Evolutionary conservation across 2,113 vertebrate species (phyloP).

Genomic region (Nibea coibor): DNA sequence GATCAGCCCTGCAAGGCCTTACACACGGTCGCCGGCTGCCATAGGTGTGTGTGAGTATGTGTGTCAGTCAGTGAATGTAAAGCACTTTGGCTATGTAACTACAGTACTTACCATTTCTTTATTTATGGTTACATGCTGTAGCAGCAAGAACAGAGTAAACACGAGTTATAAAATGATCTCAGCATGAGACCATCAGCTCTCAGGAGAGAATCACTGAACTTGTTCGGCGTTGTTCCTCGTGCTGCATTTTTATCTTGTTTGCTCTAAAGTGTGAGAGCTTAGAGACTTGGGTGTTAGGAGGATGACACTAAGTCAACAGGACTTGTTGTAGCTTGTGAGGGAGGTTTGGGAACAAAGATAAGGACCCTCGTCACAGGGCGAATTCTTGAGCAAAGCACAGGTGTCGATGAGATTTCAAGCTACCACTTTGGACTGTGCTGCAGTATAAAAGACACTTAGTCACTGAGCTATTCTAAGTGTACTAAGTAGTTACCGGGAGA

Average conservation of each 20-base stretch:
- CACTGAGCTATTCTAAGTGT: neutral
- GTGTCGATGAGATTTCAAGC: constrained; percentile 60
- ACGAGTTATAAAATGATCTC: constrained; percentile 10
- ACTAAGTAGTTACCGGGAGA: neutral
- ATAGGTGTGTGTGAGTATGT: neutral
- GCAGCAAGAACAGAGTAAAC: neutral
- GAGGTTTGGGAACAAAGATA: constrained; percentile 62
- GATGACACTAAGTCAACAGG: constrained; percentile 58
- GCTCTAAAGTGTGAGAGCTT: constrained; percentile 37
- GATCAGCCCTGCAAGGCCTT: neutral
- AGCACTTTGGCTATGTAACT: neutral
- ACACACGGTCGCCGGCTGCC: neutral
- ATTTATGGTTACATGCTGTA: neutral
- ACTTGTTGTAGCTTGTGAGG: constrained; percentile 31
- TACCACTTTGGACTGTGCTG: neutral
- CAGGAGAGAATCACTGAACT: constrained; percentile 1
- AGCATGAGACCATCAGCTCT: constrained; percentile 10
- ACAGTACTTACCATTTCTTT: neutral
- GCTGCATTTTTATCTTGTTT: constrained; percentile 40
- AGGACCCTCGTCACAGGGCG: constrained; percentile 30
- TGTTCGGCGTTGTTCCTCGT: neutral
- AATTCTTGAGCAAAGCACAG: constrained; percentile 16
- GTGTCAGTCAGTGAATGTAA: neutral
- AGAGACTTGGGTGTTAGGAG: constrained; percentile 40
- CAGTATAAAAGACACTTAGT: constrained; percentile 10